Base-by-base conservation (phyloP, 2,797 vertebrate species). In the Tympanoctomys barrerae region DNA sequence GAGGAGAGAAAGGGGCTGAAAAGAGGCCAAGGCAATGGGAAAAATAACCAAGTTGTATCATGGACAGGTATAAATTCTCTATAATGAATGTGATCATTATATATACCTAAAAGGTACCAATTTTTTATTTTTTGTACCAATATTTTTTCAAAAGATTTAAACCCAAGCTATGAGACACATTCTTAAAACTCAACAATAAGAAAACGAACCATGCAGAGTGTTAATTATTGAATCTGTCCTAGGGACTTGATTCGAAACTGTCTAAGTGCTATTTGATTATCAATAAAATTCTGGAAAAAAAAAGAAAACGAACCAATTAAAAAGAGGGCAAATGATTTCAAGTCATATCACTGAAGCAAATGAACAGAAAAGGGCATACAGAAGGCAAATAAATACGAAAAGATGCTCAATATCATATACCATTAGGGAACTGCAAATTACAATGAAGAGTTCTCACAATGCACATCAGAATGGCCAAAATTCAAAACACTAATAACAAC, bases 351-450 rank as follows among this genome's bases (percentile, higher is more conserved):
- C 59, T 49, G 90, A 19, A 70, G n/a, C n/a, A 81, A 92, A 78
- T 78, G 81, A 64, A 89, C 22, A 49, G 18, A 12, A 73, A 73
- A 73, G 73, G 66, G n/a, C 33, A 68, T n/a, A 66, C 31, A 77
- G 49, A 70, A 59, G 13, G 62, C 77, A 87, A 31, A 94, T 85
- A 86, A 82, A 87, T 42, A 92, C 87, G 52, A 78, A 39, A 90
- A 89, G 36, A 83, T 46, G 26, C 8, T 83, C 12, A 73, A 5
- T 59, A 62, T 68, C 14, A 36, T 59, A 52, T 42, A 4, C 33
- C 46, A 84, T 83, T 66, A 88, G 39, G 2, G 61, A 87, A 89
- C 18, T 75, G 21, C 68, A 95, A 80, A 80, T 73, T 62, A 81
- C 83, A 89, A 87, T 24, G 59, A 78, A 73, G 13, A 90, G 14